Percentiles rank a stretch among this genome's conserved stretches.
Evolutionary conservation across 1,140 invertebrate genomes (phyloP).

Genomic region (Camponotus floridanus): DNA sequence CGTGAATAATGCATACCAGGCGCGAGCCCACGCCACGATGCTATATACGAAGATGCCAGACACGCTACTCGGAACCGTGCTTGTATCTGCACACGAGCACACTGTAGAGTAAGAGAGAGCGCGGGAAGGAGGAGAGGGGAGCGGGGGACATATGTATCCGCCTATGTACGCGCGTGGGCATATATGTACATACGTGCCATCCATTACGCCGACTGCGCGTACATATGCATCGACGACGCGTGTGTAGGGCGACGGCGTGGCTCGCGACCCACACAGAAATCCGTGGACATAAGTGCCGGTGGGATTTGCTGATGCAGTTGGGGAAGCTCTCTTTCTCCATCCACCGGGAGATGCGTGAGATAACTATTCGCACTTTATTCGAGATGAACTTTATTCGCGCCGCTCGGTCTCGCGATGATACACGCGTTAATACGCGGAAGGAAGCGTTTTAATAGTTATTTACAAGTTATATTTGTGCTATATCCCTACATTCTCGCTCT

Average conservation of each 20-base stretch:
- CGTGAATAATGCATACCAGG: slow-evolving; percentile 82
- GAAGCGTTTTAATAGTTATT: slow-evolving; percentile 36
- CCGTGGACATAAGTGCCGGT: slow-evolving; percentile 44
- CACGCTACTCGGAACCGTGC: slow-evolving; percentile 77
- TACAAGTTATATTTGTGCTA: slow-evolving; percentile 1
- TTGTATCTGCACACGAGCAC: slow-evolving; percentile 69
- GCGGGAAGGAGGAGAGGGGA: background rate
- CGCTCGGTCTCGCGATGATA: slow-evolving; percentile 25
- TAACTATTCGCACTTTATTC: slow-evolving; percentile 32
- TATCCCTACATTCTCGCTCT: background rate
- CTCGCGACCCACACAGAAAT: slow-evolving; percentile 54
- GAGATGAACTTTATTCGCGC: slow-evolving; percentile 38
- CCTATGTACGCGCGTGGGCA: slow-evolving; percentile 51
- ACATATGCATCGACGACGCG: background rate
- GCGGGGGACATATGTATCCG: slow-evolving; percentile 12
- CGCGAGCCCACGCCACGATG: slow-evolving; percentile 76
- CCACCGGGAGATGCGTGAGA: slow-evolving; percentile 15
- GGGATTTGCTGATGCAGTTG: slow-evolving; percentile 57
- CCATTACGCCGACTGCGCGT: slow-evolving; percentile 52
- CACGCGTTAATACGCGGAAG: slow-evolving; percentile 13
- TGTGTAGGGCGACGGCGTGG: slow-evolving; percentile 10
- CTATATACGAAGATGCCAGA: slow-evolving; percentile 79
- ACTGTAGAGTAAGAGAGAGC: slow-evolving; percentile 31
- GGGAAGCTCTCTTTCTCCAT: slow-evolving; percentile 1
- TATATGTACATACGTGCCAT: slow-evolving; percentile 58